Evolutionary conservation across 2,113 vertebrate species (phyloP).

Genomic region (Pungitius pungitius): DNA sequence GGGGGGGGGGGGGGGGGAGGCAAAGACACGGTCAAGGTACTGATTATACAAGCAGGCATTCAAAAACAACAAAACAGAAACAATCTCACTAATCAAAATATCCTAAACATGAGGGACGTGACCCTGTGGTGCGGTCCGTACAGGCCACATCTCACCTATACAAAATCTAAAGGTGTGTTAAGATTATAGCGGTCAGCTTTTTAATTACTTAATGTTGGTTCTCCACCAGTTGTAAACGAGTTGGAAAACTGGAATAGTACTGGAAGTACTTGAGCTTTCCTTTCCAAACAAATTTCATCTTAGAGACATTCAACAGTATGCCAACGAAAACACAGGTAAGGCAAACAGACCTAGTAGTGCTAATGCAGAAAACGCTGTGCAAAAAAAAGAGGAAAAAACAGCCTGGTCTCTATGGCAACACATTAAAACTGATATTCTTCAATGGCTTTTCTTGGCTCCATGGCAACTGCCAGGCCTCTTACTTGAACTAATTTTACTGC

Average conservation of each 20-base stretch:
- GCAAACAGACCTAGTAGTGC: background rate
- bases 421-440: constrained; percentile 74
- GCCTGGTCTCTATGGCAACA: constrained; percentile 74
- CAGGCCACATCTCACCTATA: background rate
- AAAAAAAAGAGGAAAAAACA: constrained; percentile 35
- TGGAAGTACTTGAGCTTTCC: background rate
- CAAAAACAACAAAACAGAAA: constrained; percentile 7
- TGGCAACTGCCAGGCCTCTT: constrained; percentile 69
- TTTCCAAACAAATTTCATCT: background rate
- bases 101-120: background rate
- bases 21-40: constrained; percentile 13
- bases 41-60: background rate
- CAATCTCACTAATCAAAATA: background rate
- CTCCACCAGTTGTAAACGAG: background rate
- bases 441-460: constrained; percentile 68
- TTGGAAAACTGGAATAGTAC: background rate
- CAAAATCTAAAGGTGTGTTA: background rate
- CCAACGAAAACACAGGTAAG: background rate
- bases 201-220: background rate
- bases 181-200: background rate
- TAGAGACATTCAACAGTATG: background rate
- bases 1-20: constrained; percentile 56
- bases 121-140: background rate
- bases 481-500: constrained; percentile 63
- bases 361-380: constrained; percentile 31